These are phyloP conservation scores for Scaptomyza caliginosa DNA, from an alignment of 2,888 invertebrate species.

Conservation along the genomic window DNA sequence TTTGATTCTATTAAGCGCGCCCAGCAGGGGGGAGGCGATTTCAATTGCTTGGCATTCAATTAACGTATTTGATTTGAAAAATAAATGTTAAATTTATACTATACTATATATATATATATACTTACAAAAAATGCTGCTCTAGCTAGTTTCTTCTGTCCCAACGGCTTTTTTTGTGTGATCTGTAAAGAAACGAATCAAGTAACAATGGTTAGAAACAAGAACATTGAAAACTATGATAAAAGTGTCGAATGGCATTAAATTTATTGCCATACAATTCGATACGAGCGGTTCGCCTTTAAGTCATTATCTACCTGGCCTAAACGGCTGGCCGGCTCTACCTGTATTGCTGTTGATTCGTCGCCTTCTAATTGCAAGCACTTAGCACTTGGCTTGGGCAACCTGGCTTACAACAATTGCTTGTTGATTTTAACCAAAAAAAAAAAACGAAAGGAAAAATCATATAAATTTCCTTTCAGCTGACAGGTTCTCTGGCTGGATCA, in stretches of 20 bases:
- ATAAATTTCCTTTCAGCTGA: slow-evolving; percentile 68
- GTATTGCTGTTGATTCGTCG: neutral
- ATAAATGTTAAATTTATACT: no score
- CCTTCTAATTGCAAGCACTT: slow-evolving; percentile 77
- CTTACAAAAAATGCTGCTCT: slow-evolving; percentile 37
- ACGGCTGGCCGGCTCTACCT: neutral
- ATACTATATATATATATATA: neutral
- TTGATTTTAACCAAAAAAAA: slow-evolving; percentile 64
- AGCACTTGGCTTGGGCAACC: slow-evolving; percentile 60
- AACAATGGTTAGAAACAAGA: neutral
- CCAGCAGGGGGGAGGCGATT: slow-evolving; percentile 22
- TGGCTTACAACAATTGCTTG: slow-evolving; percentile 61
- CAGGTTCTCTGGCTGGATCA: slow-evolving; percentile 39
- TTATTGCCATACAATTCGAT: slow-evolving; percentile 72
- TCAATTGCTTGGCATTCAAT: slow-evolving; percentile 70
- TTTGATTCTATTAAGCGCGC: slow-evolving; percentile 70
- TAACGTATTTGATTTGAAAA: slow-evolving; percentile 65
- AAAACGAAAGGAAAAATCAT: slow-evolving; percentile 28
- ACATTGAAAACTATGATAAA: slow-evolving; percentile 66
- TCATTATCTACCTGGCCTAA: neutral
- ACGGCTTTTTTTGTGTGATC: slow-evolving; percentile 27
- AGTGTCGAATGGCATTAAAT: slow-evolving; percentile 79
- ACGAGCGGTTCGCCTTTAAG: slow-evolving; percentile 25
- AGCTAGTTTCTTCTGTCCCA: neutral
- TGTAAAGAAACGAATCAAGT: slow-evolving; percentile 20